Evolutionary conservation across 2,888 invertebrate species (phyloP).

Genomic region (Abscondita cerata): DNA sequence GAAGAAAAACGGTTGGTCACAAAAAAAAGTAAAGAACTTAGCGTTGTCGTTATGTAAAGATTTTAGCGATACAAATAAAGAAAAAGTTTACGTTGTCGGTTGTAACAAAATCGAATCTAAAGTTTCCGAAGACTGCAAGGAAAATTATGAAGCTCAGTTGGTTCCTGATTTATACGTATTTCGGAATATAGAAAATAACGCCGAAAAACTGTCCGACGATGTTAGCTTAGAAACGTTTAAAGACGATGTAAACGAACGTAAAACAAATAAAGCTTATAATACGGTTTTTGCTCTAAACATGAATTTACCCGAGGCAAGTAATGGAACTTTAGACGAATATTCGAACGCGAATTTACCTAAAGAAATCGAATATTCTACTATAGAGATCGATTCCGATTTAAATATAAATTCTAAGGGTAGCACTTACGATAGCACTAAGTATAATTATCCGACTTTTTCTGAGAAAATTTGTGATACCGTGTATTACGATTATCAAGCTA

Average conservation of each 20-base stretch:
- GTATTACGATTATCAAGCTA: constrained; percentile 56
- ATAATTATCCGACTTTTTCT: constrained; percentile 48
- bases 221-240: constrained; percentile 10
- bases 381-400: constrained; percentile 49
- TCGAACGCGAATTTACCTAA: constrained; percentile 46
- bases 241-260: constrained; percentile 8
- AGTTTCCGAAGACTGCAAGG: constrained; percentile 51
- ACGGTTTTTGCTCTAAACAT: constrained; percentile 24
- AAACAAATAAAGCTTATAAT: constrained; percentile 14
- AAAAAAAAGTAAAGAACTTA: constrained; percentile 43
- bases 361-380: constrained; percentile 55
- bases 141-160: constrained; percentile 55
- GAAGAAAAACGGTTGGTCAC: constrained; percentile 46
- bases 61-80: constrained; percentile 28
- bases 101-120: constrained; percentile 25
- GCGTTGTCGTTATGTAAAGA: constrained; percentile 44
- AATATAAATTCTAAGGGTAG: constrained; percentile 41
- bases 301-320: constrained; percentile 16
- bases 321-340: constrained; percentile 19
- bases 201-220: constrained; percentile 5
- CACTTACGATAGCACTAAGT: constrained; percentile 46
- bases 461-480: constrained; percentile 55
- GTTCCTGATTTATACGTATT: constrained; percentile 53
- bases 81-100: constrained; percentile 26
- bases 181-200: constrained; percentile 19